Conservation (phyloP, 2,113 vertebrate genomes). For the Atlantisia rogersi region DNA sequence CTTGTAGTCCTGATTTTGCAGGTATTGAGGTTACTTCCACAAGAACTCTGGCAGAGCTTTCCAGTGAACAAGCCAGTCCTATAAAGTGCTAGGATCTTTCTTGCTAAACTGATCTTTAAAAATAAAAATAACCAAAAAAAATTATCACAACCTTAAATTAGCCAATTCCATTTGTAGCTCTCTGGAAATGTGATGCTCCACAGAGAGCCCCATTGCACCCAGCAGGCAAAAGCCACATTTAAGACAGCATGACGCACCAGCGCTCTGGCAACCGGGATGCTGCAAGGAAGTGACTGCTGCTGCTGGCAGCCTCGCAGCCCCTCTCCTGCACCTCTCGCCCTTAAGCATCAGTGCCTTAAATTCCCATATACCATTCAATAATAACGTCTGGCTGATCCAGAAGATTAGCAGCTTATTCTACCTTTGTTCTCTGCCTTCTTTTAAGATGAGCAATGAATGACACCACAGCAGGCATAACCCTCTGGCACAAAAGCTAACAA, state of each 20-base stretch:
- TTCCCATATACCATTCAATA: not conserved
- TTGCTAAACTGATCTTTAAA: not conserved
- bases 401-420: slow-evolving; percentile 41
- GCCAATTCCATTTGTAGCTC: slow-evolving; percentile 36
- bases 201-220: slow-evolving; percentile 7
- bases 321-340: not conserved
- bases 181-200: slow-evolving; percentile 31
- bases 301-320: not conserved
- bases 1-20: not conserved
- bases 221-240: slow-evolving; percentile 28
- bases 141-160: not conserved
- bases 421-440: slow-evolving; percentile 50
- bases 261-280: not conserved
- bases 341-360: not conserved
- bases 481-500: not conserved
- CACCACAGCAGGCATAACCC: slow-evolving; percentile 12
- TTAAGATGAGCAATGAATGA: slow-evolving; percentile 37
- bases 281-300: not conserved
- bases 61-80: not conserved
- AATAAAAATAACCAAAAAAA: not conserved
- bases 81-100: not conserved
- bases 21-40: not conserved
- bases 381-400: slow-evolving; percentile 2
- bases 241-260: not conserved
- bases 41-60: not conserved